Evolutionary conservation across 2,113 vertebrate species (phyloP).

Genomic region (Varanus salvator): DNA sequence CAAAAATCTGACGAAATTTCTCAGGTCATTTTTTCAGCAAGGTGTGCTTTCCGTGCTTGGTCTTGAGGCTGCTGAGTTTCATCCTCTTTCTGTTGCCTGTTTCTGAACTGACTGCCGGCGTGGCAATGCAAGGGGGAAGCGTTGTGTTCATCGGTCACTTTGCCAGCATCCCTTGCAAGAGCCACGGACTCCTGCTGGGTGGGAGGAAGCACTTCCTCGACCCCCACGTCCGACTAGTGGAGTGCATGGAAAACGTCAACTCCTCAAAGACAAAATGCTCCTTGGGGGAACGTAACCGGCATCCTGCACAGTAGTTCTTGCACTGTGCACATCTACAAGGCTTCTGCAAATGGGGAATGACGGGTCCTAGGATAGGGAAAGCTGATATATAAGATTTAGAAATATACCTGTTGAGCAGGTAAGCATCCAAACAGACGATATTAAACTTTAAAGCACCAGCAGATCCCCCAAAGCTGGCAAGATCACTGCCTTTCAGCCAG

Average conservation of each 20-base stretch:
- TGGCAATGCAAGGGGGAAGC: not conserved
- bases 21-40: not conserved
- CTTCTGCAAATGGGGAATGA: not conserved
- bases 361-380: no score
- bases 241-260: not conserved
- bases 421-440: no score
- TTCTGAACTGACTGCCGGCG: not conserved
- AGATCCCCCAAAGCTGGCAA: not conserved
- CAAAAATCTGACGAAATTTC: not conserved
- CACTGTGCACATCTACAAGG: not conserved
- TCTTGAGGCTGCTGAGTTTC: not conserved
- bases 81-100: not conserved
- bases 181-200: not conserved
- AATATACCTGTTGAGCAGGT: no score
- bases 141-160: not conserved
- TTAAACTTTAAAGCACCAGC: no score
- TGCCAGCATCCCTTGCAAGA: not conserved
- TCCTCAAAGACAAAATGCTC: not conserved
- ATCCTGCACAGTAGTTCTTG: not conserved
- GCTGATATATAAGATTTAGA: no score
- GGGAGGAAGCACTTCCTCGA: not conserved
- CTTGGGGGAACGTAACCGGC: no score
- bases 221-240: no score
- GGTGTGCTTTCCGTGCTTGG: not conserved
- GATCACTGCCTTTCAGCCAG: not conserved